A percentile compares a stretch with the other conserved stretches of the same genome.
Conservation (phyloP, 2,888 invertebrate species). For the Agonopterix subpropinquella region DNA sequence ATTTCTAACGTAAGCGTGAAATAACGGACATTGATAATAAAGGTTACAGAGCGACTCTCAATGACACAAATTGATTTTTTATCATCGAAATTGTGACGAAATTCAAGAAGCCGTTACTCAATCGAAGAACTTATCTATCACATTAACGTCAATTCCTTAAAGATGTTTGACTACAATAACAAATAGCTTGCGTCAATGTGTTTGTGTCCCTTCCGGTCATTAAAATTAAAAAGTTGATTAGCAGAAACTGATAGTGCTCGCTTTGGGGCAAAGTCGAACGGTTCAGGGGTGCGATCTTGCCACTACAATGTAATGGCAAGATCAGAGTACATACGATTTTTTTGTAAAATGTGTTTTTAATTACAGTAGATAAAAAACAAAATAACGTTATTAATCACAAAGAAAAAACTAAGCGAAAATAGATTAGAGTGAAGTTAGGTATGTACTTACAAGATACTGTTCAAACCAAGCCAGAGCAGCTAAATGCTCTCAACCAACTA, state of each 20-base stretch:
- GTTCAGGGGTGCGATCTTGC: too few relatives aligned
- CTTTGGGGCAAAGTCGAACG: conserved; percentile 4
- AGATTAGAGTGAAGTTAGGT: too few relatives aligned
- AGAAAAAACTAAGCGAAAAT: too few relatives aligned
- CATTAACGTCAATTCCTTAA: conserved; percentile 47
- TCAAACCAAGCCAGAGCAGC: too few relatives aligned
- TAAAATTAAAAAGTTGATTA: conserved; percentile 8
- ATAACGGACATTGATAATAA: conserved; percentile 9
- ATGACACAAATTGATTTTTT: conserved; percentile 71
- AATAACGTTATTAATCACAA: too few relatives aligned
- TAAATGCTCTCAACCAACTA: too few relatives aligned
- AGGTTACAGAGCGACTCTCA: conserved; percentile 36
- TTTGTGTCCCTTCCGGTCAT: conserved; percentile 19
- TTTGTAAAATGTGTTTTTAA: too few relatives aligned
- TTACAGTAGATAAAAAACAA: too few relatives aligned
- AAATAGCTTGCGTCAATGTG: conserved; percentile 18
- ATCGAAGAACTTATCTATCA: conserved; percentile 47
- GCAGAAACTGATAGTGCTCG: conserved; percentile 2
- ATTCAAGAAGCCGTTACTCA: conserved; percentile 48
- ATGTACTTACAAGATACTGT: too few relatives aligned
- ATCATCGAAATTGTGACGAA: conserved; percentile 54
- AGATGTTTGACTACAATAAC: conserved; percentile 21
- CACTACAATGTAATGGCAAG: too few relatives aligned
- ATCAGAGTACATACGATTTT: too few relatives aligned
- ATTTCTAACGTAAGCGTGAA: neutral